Percentiles rank a stretch among this genome's conserved stretches.
Evolutionary conservation across 2,113 vertebrate species (phyloP).

Genomic region (Malurus cyaneus): DNA sequence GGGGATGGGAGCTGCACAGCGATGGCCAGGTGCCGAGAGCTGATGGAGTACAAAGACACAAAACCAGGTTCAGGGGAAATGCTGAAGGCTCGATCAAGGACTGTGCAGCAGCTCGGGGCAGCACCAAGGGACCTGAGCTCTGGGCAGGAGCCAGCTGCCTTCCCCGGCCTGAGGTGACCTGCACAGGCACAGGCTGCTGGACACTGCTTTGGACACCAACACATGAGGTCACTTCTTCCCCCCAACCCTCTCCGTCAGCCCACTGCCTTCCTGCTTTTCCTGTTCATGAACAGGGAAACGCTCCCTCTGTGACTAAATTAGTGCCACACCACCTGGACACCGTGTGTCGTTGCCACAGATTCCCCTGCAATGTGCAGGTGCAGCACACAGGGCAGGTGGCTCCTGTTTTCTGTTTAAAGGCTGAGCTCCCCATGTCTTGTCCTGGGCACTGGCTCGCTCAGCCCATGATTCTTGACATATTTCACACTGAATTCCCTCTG

Average conservation of each 20-base stretch:
- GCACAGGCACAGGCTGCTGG: neutral
- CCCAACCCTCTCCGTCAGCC: neutral
- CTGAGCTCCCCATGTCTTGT: neutral
- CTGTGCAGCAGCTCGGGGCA: neutral
- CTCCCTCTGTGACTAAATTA: neutral
- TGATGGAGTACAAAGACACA: neutral
- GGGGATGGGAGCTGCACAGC: neutral
- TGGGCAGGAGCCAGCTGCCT: neutral
- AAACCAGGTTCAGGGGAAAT: neutral
- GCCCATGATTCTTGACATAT: neutral
- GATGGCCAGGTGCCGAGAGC: neutral
- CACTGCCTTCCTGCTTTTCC: neutral
- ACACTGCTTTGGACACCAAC: neutral
- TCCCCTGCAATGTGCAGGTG: neutral
- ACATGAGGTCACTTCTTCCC: neutral
- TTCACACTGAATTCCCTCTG: neutral
- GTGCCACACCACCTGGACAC: neutral
- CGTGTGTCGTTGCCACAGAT: fast-evolving
- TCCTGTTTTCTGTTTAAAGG: neutral
- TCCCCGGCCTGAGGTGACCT: neutral
- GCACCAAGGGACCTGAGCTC: neutral
- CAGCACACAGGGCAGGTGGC: neutral
- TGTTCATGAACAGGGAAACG: fast-evolving
- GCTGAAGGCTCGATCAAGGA: fast-evolving
- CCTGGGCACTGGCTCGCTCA: neutral